phyloP scores from a whole-genome alignment of 1,140 invertebrate species.

The Phortica variegata region DNA sequence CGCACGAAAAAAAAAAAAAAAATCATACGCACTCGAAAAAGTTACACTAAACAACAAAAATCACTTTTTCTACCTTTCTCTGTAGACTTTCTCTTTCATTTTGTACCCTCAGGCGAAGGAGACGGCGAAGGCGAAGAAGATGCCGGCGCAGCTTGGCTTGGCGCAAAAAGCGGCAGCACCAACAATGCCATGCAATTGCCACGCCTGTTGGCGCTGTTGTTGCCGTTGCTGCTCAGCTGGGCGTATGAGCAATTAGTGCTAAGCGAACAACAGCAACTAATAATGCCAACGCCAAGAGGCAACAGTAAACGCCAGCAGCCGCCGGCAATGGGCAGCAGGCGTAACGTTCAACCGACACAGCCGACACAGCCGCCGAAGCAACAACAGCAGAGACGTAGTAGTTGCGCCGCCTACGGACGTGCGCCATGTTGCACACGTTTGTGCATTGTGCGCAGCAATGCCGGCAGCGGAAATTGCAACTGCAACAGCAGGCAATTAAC shows the following conservation, averaged over 20 bases:
- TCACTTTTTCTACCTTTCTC: constrained; percentile 39
- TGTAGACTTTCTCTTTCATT: constrained; percentile 47
- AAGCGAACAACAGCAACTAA: too few species aligned
- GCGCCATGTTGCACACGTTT: constrained; percentile 17
- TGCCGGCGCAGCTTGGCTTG: constrained; percentile 41
- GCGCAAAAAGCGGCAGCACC: constrained; percentile 19
- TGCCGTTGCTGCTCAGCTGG: constrained; percentile 41
- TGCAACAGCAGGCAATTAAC: constrained; percentile 49
- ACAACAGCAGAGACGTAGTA: constrained; percentile 12
- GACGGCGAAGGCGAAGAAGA: constrained; percentile 36
- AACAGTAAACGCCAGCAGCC: constrained; percentile 18
- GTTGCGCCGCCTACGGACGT: constrained; percentile 30
- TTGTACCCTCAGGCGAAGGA: constrained; percentile 51
- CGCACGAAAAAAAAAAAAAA: too few species aligned
- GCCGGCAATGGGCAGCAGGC: constrained; percentile 9
- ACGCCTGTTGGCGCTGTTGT: constrained; percentile 16
- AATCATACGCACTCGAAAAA: too few species aligned
- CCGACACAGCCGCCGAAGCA: constrained; percentile 6
- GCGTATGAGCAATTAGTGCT: constrained; percentile 42
- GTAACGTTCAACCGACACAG: too few species aligned
- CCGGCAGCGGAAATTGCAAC: constrained; percentile 6
- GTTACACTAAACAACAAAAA: too few species aligned
- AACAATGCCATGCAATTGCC: constrained; percentile 15
- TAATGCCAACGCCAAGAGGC: constrained; percentile 1
- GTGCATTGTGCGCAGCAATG: not conserved